phyloP scores from a whole-genome alignment of 2,113 vertebrate genomes.

The Thamnophis sirtalis region DNA sequence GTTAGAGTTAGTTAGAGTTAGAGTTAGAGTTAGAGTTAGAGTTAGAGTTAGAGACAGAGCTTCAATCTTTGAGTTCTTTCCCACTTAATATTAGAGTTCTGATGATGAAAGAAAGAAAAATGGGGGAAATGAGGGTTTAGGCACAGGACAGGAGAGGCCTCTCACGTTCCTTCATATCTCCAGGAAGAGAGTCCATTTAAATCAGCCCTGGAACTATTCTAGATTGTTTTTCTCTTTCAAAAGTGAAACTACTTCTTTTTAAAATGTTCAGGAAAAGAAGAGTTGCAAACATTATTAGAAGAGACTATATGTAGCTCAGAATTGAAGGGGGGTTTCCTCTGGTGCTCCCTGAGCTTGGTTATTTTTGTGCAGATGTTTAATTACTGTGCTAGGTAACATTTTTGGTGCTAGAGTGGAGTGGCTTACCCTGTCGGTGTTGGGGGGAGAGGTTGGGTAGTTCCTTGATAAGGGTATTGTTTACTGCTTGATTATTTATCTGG shows the following conservation, averaged over 20 bases:
- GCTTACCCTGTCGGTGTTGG: background rate
- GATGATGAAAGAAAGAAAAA: background rate
- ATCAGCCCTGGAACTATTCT: background rate
- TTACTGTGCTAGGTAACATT: background rate
- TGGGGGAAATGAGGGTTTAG: background rate
- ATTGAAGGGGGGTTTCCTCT: background rate
- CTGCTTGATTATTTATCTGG: background rate
- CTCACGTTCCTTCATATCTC: background rate
- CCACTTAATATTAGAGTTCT: background rate
- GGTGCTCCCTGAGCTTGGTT: background rate
- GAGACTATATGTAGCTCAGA: background rate
- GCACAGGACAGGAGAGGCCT: background rate
- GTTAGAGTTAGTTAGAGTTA: too few species aligned
- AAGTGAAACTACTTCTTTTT: background rate
- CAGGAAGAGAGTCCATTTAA: background rate
- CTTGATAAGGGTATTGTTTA: background rate
- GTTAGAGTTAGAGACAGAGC: background rate
- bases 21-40: too few species aligned
- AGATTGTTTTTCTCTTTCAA: background rate
- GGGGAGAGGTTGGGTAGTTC: background rate
- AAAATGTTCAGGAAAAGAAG: background rate
- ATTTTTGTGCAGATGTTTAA: background rate
- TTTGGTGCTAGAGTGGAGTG: background rate
- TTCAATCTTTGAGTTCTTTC: background rate
- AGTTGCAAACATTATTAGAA: background rate